These are phyloP conservation scores for Theristicus caerulescens DNA, from an alignment of 2,113 vertebrate species.

Conservation along the genomic window DNA sequence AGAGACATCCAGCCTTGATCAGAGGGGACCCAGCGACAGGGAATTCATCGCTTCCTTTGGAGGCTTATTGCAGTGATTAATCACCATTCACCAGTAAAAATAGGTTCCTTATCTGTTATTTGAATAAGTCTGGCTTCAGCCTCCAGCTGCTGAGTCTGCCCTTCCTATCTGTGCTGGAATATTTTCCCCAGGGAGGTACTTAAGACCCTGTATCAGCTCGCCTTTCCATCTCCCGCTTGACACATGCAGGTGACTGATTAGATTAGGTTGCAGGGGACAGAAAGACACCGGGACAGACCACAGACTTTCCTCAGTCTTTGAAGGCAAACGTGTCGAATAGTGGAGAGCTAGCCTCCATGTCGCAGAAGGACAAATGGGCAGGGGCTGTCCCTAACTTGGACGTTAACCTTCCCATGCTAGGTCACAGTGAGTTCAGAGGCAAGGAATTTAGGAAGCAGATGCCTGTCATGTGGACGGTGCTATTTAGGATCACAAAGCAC, in stretches of 20 bases:
- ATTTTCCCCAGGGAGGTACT: not conserved
- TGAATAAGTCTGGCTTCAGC: not conserved
- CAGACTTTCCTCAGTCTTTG: not conserved
- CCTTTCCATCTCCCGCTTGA: not conserved
- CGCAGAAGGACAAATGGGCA: not conserved
- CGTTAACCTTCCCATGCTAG: not conserved
- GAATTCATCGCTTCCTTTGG: not conserved
- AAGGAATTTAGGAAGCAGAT: conserved; percentile 31
- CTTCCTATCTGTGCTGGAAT: not conserved
- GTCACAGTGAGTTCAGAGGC: conserved; percentile 14
- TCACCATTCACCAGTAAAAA: not conserved
- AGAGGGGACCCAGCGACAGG: not conserved
- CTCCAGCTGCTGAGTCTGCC: not conserved
- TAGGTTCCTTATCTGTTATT: not conserved
- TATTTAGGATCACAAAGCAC: conserved; percentile 10
- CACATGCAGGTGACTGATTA: not conserved
- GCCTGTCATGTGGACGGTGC: not conserved
- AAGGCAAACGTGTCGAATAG: not conserved
- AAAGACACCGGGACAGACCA: not conserved
- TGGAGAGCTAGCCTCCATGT: not conserved
- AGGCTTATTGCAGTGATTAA: not conserved
- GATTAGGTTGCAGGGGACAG: not conserved
- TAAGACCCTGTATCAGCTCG: not conserved
- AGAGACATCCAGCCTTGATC: not conserved
- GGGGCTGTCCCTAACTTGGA: not conserved